Conservation (phyloP, 92 coral and sea anemone genomes). For the Desmophyllum pertusum region DNA sequence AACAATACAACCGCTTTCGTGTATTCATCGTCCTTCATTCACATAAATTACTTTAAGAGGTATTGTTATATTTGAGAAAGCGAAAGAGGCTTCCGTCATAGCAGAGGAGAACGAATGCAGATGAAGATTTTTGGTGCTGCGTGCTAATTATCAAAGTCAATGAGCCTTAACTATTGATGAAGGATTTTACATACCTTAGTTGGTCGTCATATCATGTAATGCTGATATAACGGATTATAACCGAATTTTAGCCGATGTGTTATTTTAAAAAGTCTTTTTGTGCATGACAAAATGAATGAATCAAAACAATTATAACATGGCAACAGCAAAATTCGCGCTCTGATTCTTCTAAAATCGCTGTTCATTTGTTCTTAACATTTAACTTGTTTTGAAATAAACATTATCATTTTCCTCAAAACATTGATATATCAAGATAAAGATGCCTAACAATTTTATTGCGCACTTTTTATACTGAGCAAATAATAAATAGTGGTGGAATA, state of each 20-base stretch:
- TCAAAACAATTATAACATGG: neutral
- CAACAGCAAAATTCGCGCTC: neutral
- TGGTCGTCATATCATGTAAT: neutral
- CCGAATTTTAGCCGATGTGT: neutral
- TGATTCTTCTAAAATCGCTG: neutral
- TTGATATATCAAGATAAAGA: neutral
- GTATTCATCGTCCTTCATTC: neutral
- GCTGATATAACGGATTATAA: neutral
- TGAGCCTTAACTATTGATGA: neutral
- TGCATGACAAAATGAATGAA: neutral
- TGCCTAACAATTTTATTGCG: neutral
- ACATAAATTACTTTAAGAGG: neutral
- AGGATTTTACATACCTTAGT: neutral
- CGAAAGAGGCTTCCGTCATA: neutral
- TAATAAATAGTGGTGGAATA: neutral
- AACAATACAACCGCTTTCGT: neutral
- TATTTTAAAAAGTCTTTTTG: too few species aligned
- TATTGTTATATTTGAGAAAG: neutral
- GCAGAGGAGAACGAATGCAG: neutral
- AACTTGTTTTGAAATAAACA: conserved; percentile 5
- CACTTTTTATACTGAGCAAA: neutral
- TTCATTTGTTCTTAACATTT: neutral
- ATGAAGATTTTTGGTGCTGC: neutral
- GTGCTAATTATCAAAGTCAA: neutral
- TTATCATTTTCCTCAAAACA: neutral